Percentiles rank a stretch among this genome's conserved stretches.
Conservation (phyloP, 2,113 vertebrate species). For the Myrmophylax atrothorax region DNA sequence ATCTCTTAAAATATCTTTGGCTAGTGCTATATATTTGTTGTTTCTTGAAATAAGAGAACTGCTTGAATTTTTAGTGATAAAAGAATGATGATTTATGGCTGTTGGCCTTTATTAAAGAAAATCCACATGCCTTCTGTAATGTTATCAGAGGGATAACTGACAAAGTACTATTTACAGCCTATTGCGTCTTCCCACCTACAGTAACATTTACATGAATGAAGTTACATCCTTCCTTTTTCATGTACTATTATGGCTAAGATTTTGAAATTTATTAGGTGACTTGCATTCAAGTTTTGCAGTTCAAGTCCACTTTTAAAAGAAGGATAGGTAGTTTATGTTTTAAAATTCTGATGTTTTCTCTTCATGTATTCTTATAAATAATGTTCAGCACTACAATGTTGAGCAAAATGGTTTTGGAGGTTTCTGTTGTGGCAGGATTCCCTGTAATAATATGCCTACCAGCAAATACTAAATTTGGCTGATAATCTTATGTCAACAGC, state of each 20-base stretch:
- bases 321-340: not conserved
- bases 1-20: not conserved
- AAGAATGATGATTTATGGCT: not conserved
- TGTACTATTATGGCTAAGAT: not conserved
- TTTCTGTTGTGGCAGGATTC: not conserved
- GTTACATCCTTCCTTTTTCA: not conserved
- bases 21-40: not conserved
- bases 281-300: not conserved
- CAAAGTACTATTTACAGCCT: not conserved
- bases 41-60: not conserved
- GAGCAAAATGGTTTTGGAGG: not conserved
- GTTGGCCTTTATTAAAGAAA: not conserved
- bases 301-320: not conserved
- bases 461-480: not conserved
- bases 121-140: not conserved
- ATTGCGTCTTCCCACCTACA: not conserved
- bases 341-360: not conserved
- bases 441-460: not conserved
- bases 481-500: not conserved
- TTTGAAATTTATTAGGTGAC: not conserved
- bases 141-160: not conserved
- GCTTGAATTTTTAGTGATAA: not conserved
- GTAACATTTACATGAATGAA: not conserved
- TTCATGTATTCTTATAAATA: not conserved
- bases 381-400: not conserved